Base-by-base conservation (phyloP, 1,140 invertebrate genomes). In the Acromyrmex charruanus region DNA sequence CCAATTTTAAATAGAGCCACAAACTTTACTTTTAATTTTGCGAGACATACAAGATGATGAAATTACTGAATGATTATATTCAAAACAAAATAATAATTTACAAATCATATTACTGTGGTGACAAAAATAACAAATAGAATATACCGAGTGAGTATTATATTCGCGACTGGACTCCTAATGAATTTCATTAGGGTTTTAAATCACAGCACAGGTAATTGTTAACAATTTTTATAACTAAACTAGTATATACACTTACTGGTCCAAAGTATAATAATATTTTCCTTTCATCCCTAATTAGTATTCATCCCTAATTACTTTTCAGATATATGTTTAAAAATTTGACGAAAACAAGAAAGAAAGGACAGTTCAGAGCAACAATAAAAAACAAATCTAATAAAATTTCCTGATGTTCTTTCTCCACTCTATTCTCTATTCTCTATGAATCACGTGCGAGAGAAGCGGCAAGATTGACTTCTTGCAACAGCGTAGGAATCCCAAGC, bases 1-100 rank as follows among this genome's bases (percentile, higher is more conserved):
- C 6, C n/a, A 58, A 63, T 84, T 82, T 49, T 63, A 2, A 72
- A 14, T 55, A 55, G 18, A 53, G 65, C n/a, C 35, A n/a, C n/a
- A 68, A 68, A 21, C 39, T 44, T 68, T 0, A 71, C 25, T 74
- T 61, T 21, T 25, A 58, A 7, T 31, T 71, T 31, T 9, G 9
- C n/a, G 31, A 66, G 9, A 58, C 28, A 28, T 16, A 39, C 35
- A 51, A 14, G 9, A 61, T 31, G 2, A 3, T 25, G 9, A 55
- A 82, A 10, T 9, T n/a, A 55, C 14, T 51, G 12, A 51, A 16
- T 16, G 39, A 79, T 55, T 25, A 25, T 35, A 21, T 68, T 0
- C 25, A 16, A n/a, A 77, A 61, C 31, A 59, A 2, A 61, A n/a
- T 16, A 55, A 35, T 31, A 75, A 25, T 35, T 77, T 63, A 63